These are phyloP conservation scores for Sesia apiformis DNA, from an alignment of 2,888 invertebrate genomes.

Conservation along the genomic window DNA sequence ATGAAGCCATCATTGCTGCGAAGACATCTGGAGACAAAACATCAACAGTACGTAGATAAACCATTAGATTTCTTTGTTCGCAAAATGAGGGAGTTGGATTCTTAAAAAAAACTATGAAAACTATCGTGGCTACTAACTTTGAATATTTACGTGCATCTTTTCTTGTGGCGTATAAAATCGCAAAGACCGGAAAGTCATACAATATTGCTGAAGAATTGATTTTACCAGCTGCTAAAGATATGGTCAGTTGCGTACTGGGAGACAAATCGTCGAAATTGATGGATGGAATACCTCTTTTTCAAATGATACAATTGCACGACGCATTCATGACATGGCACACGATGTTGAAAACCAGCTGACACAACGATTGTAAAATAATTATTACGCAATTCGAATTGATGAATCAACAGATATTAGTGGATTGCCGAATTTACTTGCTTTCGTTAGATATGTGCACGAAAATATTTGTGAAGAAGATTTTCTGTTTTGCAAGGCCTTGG, in stretches of 20 bases:
- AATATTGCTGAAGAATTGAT: too few relatives aligned
- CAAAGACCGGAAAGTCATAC: neutral
- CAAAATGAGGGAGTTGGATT: neutral
- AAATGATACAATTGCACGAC: too few relatives aligned
- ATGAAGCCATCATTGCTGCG: conserved; percentile 4
- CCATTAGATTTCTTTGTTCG: conserved; percentile 2
- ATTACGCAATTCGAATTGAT: too few relatives aligned
- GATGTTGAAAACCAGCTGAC: too few relatives aligned
- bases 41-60: conserved; percentile 3
- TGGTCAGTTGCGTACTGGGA: too few relatives aligned
- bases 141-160: neutral
- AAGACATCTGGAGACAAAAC: conserved; percentile 4
- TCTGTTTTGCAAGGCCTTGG: neutral
- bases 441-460: neutral
- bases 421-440: too few relatives aligned
- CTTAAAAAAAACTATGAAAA: conserved; percentile 1
- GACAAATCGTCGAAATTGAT: too few relatives aligned
- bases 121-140: conserved; percentile 1
- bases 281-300: too few relatives aligned
- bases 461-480: neutral
- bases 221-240: too few relatives aligned
- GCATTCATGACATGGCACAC: too few relatives aligned
- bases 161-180: neutral
- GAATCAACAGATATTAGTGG: too few relatives aligned
- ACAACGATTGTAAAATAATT: too few relatives aligned